Evolutionary conservation across 2,797 vertebrate species (phyloP).

Genomic region (Molossus alvarezi): DNA sequence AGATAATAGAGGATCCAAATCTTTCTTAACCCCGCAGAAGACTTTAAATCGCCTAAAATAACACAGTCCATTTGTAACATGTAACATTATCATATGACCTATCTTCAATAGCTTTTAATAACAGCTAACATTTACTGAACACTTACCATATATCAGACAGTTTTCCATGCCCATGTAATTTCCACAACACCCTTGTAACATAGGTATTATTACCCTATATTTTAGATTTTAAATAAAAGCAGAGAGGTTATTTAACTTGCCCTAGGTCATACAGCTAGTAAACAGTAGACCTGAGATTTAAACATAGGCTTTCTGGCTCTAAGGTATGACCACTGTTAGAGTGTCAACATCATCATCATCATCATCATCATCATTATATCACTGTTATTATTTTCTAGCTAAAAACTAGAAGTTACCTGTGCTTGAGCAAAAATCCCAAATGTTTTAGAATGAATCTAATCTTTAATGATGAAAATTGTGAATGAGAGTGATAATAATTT

Average conservation of each 20-base stretch:
- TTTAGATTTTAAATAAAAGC: constrained; percentile 40
- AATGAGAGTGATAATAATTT: background rate
- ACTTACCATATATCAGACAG: background rate
- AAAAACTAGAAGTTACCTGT: constrained; percentile 8
- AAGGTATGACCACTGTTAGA: background rate
- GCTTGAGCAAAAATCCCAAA: constrained; percentile 23
- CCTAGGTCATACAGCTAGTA: background rate
- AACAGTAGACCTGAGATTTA: background rate
- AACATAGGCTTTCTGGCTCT: background rate
- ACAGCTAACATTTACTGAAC: background rate
- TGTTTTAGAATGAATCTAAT: constrained; percentile 11
- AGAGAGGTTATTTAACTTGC: background rate
- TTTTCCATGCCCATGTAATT: background rate
- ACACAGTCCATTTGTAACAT: background rate
- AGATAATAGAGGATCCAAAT: constrained; percentile 13
- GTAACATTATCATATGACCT: background rate
- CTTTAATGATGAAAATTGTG: constrained; percentile 26
- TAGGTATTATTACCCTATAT: background rate
- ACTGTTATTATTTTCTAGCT: background rate
- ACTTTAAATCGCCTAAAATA: constrained; percentile 6
- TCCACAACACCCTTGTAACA: background rate
- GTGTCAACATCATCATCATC: background rate
- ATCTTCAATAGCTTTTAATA: constrained; percentile 41
- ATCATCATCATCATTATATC: background rate
- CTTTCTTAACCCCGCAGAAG: background rate